Base-by-base conservation (phyloP, 2,797 vertebrate genomes). In the Lophius americanus region DNA sequence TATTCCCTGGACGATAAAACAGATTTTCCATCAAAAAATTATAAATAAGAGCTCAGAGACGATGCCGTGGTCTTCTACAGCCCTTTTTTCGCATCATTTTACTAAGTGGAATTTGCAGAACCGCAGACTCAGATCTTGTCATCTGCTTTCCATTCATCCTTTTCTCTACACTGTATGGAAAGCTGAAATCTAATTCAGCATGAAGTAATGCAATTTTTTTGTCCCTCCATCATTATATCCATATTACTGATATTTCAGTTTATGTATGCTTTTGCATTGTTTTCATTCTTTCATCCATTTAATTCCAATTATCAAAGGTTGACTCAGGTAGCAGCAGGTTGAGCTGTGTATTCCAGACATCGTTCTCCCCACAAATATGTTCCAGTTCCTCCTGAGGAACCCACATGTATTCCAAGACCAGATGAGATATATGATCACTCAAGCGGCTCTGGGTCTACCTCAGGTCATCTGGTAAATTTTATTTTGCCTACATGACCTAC, bases 141-240 rank as follows among this genome's bases (percentile, higher is more conserved):
- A 70, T 78, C 66, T 10, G 57, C 61, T 67, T 56, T 43, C 59
- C 44, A 38, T 50, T 58, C 33, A 58, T 65, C 49, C 52, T 32
- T 12, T 48, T 35, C 55, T 46, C 37, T n/a, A 10, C 12, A 65
- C 64, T 63, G 32, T 61, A 46, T 68, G 46, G 42, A 68, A 60
- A 71, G 65, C 23, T 50, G 47, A 47, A 57, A 43, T 62, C 60
- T 79, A 59, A 79, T 73, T 56, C 44, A 44, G 48, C 70, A 64
- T 55, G 52, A 65, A 64, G 70, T 36, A 60, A 69, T 70, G 47
- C 51, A 37, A n/a, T 4, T 23, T 32, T 46, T 46, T 11, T n/a
- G 2, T 73, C 9, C 48, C 37, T 48, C 44, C 51, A 51, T 48
- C 3, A 4, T 50, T 49, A 23, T 6, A 46, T 60, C 51, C 46